Evolutionary conservation across 2,113 vertebrate genomes (phyloP).

Genomic region (Formicarius rufipectus): DNA sequence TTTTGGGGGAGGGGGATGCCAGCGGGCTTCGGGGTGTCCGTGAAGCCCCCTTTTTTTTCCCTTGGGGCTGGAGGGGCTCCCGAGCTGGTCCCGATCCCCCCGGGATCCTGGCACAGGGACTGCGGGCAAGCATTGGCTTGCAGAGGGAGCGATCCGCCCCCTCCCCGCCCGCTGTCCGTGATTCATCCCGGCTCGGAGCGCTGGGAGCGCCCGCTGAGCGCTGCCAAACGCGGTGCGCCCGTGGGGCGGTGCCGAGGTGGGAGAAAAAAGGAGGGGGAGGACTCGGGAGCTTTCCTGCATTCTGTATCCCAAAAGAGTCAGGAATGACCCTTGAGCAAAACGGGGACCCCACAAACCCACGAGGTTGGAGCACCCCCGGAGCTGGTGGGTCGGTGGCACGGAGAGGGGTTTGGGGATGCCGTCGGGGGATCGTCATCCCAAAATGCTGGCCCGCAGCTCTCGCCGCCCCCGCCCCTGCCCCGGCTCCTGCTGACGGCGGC

Average conservation of each 20-base stretch:
- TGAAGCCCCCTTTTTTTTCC: neutral
- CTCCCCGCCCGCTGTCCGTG: slow-evolving; percentile 18
- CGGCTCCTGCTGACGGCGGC: slow-evolving; percentile 41
- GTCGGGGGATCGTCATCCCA: rapidly evolving
- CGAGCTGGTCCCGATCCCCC: neutral
- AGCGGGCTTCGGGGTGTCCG: neutral
- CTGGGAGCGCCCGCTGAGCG: slow-evolving; percentile 30
- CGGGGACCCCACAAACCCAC: neutral
- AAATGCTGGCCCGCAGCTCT: neutral
- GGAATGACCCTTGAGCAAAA: neutral
- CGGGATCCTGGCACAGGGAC: neutral
- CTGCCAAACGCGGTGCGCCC: neutral
- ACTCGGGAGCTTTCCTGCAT: neutral
- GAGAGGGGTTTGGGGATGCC: neutral
- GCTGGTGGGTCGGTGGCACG: rapidly evolving
- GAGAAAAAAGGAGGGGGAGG: neutral
- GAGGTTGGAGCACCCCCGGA: too few species aligned
- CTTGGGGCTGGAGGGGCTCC: neutral
- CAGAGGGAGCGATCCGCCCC: neutral
- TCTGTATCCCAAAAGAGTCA: neutral
- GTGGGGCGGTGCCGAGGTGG: neutral
- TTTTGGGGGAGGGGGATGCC: neutral
- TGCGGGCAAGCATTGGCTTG: neutral
- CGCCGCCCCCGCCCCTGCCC: neutral
- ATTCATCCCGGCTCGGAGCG: neutral